phyloP scores from a whole-genome alignment of 1,140 invertebrate genomes.

The Lepidostoma basale region DNA sequence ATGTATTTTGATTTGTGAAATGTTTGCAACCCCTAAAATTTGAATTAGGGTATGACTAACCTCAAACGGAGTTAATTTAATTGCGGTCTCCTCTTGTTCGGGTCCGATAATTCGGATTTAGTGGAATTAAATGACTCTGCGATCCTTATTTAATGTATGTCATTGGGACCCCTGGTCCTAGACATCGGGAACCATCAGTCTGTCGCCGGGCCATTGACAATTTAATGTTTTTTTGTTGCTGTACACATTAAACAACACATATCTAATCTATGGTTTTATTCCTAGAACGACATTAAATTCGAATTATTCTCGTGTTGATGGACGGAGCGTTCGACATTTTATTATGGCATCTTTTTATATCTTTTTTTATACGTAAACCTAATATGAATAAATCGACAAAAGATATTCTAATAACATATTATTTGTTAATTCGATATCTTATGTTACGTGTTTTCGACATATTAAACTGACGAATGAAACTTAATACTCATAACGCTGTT shows the following conservation, averaged over 20 bases:
- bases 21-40: background rate
- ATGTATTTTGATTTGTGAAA: too few species aligned
- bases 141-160: slow-evolving; percentile 2
- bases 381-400: too few species aligned
- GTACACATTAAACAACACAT: background rate
- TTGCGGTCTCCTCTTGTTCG: background rate
- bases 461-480: too few species aligned
- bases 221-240: slow-evolving; percentile 18
- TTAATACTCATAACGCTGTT: too few species aligned
- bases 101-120: background rate
- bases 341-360: background rate
- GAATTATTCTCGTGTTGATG: background rate
- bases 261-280: background rate
- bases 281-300: background rate
- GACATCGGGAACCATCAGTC: background rate
- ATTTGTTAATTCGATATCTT: too few species aligned
- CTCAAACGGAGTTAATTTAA: slow-evolving; percentile 9
- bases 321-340: background rate
- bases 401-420: too few species aligned
- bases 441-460: too few species aligned
- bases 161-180: background rate
- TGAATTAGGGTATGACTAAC: background rate
- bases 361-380: background rate
- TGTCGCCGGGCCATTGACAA: background rate
- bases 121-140: background rate